Percentiles rank a stretch among this genome's conserved stretches.
These are phyloP conservation scores for Goniozus legneri DNA, from an alignment of 1,140 invertebrate genomes.

Conservation along the genomic window DNA sequence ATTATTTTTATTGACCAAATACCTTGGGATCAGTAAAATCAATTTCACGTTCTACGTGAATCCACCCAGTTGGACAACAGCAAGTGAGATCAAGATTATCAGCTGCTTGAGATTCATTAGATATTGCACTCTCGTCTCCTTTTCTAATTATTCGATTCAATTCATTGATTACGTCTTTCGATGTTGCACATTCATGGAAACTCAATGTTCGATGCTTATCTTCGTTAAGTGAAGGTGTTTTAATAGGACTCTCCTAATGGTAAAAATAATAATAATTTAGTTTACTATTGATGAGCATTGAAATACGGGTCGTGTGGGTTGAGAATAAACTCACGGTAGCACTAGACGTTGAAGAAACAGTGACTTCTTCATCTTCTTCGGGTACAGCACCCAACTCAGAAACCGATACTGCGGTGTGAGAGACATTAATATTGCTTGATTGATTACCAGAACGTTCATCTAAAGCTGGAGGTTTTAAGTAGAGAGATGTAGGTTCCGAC, in stretches of 20 bases:
- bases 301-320: no score
- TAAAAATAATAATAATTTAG: no score
- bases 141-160: constrained; percentile 70
- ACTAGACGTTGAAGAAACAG: constrained; percentile 63
- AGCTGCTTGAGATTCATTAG: constrained; percentile 28
- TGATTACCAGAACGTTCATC: no score
- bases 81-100: constrained; percentile 61
- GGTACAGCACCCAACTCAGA: constrained; percentile 58
- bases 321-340: constrained; percentile 40
- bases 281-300: no score
- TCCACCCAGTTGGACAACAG: constrained; percentile 72
- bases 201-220: constrained; percentile 53
- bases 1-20: constrained; percentile 9
- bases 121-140: constrained; percentile 48
- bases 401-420: constrained; percentile 31
- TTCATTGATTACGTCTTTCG: constrained; percentile 74
- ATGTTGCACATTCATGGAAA: constrained; percentile 69
- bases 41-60: constrained; percentile 72
- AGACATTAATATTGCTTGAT: constrained; percentile 29
- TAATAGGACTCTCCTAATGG: constrained; percentile 37
- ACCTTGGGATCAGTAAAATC: constrained; percentile 79
- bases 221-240: constrained; percentile 37
- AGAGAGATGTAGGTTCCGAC: no score
- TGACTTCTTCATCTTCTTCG: constrained; percentile 62
- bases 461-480: no score